Conservation (phyloP, 1,140 invertebrate genomes). For the Drosophila kikkawai region DNA sequence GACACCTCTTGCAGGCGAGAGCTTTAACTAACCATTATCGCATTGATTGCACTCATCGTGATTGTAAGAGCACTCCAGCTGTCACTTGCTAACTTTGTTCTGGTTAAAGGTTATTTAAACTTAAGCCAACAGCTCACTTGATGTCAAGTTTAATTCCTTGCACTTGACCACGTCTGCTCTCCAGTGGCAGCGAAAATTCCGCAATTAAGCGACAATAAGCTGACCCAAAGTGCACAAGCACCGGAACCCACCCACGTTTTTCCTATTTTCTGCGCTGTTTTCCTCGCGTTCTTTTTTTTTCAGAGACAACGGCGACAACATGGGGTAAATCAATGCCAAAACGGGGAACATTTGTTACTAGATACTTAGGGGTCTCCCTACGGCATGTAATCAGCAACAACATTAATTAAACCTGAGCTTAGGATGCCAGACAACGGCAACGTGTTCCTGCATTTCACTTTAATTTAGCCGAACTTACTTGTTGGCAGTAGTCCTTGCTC, state of each 20-base stretch:
- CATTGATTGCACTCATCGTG: slow-evolving; percentile 29
- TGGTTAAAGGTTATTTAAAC: slow-evolving; percentile 26
- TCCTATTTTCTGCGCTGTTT: slow-evolving; percentile 36
- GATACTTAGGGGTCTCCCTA: slow-evolving; percentile 29
- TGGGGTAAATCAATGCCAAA: slow-evolving; percentile 66
- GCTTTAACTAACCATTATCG: slow-evolving; percentile 8
- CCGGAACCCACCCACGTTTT: slow-evolving; percentile 30
- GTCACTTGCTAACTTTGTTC: slow-evolving; percentile 11
- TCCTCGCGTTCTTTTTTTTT: neutral
- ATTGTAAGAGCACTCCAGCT: slow-evolving; percentile 17
- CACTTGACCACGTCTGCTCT: slow-evolving; percentile 25
- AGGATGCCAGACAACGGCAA: slow-evolving; percentile 47
- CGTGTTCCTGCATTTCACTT: slow-evolving; percentile 46
- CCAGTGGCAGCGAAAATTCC: slow-evolving; percentile 42
- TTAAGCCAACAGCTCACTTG: slow-evolving; percentile 26
- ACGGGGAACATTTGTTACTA: slow-evolving; percentile 57
- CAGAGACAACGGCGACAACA: slow-evolving; percentile 43
- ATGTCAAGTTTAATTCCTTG: slow-evolving; percentile 46
- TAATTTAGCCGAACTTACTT: slow-evolving; percentile 29
- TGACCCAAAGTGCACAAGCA: slow-evolving; percentile 62
- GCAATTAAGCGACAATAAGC: slow-evolving; percentile 76
- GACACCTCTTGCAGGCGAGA: neutral
- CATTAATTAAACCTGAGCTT: slow-evolving; percentile 74
- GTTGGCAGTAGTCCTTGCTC: neutral
- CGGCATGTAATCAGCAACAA: slow-evolving; percentile 50